These are phyloP conservation scores for Apotomis turbidana DNA, from an alignment of 2,888 invertebrate species.

Conservation along the genomic window DNA sequence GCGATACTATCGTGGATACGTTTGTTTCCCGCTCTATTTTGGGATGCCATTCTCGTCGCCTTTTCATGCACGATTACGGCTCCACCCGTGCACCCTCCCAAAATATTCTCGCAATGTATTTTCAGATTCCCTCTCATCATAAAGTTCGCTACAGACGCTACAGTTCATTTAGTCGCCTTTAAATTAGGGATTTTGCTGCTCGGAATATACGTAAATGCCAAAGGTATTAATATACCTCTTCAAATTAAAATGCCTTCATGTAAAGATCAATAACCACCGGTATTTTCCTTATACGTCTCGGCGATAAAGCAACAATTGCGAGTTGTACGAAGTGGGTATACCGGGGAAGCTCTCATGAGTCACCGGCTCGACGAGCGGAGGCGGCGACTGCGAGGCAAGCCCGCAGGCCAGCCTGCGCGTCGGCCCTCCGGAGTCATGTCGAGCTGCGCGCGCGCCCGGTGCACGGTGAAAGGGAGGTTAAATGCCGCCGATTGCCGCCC, in stretches of 20 bases:
- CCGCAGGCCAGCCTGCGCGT: conserved; percentile 68
- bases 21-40: conserved; percentile 51
- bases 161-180: conserved; percentile 18
- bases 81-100: conserved; percentile 3
- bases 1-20: conserved; percentile 50
- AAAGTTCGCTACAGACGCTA: conserved; percentile 21
- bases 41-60: conserved; percentile 30
- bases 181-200: conserved; percentile 5
- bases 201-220: not conserved
- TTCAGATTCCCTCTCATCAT: conserved; percentile 35
- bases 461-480: conserved; percentile 80
- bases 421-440: conserved; percentile 55
- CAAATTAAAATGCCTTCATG: not conserved
- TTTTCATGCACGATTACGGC: conserved; percentile 19
- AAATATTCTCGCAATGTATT: conserved; percentile 34
- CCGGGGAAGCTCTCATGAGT: conserved; percentile 41
- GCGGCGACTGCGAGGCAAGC: conserved; percentile 48
- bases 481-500: conserved; percentile 57
- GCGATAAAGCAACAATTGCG: conserved; percentile 22
- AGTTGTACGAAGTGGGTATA: conserved; percentile 31
- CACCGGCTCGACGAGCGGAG: conserved; percentile 30
- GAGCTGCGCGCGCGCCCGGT: conserved; percentile 53
- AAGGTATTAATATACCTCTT: not conserved
- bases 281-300: conserved; percentile 35
- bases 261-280: conserved; percentile 31